Conservation (phyloP, 2,113 vertebrate species). For the Sigmodon hispidus region DNA sequence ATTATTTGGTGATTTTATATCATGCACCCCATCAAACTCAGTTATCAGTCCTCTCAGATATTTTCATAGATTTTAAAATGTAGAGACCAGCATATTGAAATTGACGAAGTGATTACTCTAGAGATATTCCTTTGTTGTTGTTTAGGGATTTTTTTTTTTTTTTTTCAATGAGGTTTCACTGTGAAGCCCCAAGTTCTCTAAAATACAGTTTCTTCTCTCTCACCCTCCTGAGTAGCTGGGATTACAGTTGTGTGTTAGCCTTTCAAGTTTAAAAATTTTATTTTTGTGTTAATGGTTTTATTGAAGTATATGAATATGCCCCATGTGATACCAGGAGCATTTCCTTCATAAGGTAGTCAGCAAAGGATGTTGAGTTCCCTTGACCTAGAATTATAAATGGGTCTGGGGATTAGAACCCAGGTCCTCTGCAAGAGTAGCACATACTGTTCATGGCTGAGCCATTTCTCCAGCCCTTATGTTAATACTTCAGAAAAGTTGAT, state of each 20-base stretch:
- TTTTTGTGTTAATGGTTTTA: constrained; percentile 1
- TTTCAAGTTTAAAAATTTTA: neutral
- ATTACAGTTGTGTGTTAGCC: neutral
- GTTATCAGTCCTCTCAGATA: no score
- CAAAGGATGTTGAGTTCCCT: neutral
- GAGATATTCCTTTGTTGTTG: neutral
- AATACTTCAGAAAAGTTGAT: constrained; percentile 2
- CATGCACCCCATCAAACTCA: no score
- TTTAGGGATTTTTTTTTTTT: no score
- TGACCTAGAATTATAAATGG: neutral
- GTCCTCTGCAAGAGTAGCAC: neutral
- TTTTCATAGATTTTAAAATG: constrained; percentile 10
- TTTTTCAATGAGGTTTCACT: neutral
- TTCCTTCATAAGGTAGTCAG: neutral
- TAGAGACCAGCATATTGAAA: neutral
- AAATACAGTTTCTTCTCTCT: neutral
- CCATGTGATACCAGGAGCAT: neutral
- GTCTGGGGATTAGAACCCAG: neutral
- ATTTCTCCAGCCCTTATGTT: neutral
- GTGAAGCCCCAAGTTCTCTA: neutral
- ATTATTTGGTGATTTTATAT: no score
- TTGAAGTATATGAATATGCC: neutral
- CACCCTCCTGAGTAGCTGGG: neutral
- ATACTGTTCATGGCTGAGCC: neutral
- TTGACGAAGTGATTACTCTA: neutral